Evolutionary conservation across 2,113 vertebrate genomes (phyloP).

Genomic region (Chiloscyllium plagiosum): DNA sequence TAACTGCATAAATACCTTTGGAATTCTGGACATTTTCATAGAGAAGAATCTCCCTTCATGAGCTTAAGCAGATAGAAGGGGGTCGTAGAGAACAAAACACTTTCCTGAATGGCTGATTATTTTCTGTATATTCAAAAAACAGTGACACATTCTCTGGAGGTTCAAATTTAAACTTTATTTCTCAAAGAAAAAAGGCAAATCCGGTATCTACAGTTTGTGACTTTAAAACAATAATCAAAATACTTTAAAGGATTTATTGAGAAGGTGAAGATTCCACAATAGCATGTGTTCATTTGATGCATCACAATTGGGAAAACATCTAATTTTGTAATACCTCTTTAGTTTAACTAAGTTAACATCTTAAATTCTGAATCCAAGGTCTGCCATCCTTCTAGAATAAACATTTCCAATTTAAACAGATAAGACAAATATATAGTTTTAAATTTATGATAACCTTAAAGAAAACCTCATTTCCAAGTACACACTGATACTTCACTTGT

Average conservation of each 20-base stretch:
- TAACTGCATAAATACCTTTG: neutral
- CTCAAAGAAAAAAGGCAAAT: neutral
- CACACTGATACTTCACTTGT: neutral
- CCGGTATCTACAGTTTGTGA: constrained; percentile 16
- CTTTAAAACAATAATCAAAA: neutral
- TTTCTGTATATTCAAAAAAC: neutral
- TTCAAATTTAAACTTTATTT: constrained; percentile 37
- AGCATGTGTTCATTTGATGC: constrained; percentile 10
- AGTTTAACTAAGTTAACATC: constrained; percentile 9
- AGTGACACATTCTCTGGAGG: neutral
- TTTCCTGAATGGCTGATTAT: neutral
- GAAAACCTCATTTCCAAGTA: neutral
- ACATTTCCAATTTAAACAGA: neutral
- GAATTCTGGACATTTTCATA: neutral
- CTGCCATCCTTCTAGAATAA: neutral
- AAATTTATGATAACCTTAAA: neutral
- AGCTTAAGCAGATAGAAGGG: neutral
- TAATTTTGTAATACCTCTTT: neutral
- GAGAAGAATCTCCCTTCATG: neutral
- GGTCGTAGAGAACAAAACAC: neutral
- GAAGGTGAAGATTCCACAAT: constrained; percentile 8
- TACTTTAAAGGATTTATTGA: constrained; percentile 5
- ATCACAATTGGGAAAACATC: neutral
- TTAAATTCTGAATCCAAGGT: neutral
- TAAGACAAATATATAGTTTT: constrained; percentile 30